Conservation (phyloP, 2,888 invertebrate genomes). For the Philereme transversata region DNA sequence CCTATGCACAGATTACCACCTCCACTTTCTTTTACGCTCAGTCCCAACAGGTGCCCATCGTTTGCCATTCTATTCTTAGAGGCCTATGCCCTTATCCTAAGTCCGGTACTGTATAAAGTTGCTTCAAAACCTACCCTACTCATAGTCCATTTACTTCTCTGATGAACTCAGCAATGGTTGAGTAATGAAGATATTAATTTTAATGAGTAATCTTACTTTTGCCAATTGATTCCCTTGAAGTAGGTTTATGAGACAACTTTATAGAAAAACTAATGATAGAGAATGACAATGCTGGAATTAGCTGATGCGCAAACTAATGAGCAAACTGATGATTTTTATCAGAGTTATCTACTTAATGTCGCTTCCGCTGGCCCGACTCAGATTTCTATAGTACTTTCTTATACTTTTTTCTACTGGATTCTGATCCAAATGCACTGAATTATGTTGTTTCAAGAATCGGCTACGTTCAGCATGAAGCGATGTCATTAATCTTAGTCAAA, state of each 20-base stretch:
- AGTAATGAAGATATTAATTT: no score
- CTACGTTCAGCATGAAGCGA: constrained; percentile 47
- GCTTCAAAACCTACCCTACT: constrained; percentile 9
- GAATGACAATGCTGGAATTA: constrained; percentile 18
- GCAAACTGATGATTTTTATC: neutral
- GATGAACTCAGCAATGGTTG: neutral
- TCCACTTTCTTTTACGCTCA: neutral
- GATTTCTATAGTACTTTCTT: neutral
- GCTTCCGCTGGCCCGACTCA: neutral
- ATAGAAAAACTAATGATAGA: constrained; percentile 9
- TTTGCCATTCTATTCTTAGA: neutral
- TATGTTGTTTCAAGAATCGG: constrained; percentile 21
- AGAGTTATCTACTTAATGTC: neutral
- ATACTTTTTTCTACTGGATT: neutral
- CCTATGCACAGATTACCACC: neutral
- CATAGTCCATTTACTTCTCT: neutral
- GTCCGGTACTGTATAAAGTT: constrained; percentile 17
- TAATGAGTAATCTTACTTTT: no score
- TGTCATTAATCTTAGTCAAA: constrained; percentile 76
- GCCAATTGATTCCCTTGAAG: neutral
- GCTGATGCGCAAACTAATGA: constrained; percentile 9
- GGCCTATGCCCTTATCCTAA: neutral
- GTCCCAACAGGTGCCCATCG: neutral
- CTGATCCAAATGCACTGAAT: constrained; percentile 4
- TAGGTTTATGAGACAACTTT: constrained; percentile 19